Percentiles rank a stretch among this genome's conserved stretches.
Conservation (phyloP, 2,113 vertebrate genomes). For the Pterocles gutturalis region DNA sequence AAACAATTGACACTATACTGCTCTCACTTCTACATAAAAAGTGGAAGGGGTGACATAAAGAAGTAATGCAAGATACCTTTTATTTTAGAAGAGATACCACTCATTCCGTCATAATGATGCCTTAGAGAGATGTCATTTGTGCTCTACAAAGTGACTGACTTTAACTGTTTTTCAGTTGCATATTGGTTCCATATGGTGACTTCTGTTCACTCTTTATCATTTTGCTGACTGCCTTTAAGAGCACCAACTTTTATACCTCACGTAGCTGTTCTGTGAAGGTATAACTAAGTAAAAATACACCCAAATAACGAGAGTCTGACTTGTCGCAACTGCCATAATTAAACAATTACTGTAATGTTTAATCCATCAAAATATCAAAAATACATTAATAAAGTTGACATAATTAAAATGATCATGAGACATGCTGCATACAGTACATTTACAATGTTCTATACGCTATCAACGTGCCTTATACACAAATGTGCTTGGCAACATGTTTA, state of each 20-base stretch:
- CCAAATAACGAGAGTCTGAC: not conserved
- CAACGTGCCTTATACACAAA: not conserved
- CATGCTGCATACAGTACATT: not conserved
- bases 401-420: not conserved
- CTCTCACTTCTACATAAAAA: not conserved
- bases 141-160: not conserved
- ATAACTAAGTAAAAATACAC: not conserved
- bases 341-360: not conserved
- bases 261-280: not conserved
- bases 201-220: not conserved
- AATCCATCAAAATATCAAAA: not conserved
- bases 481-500: conserved; percentile 6
- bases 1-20: not conserved
- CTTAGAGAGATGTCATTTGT: not conserved
- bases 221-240: not conserved
- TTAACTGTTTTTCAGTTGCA: not conserved
- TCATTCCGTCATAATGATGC: not conserved
- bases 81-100: not conserved
- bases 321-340: not conserved
- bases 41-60: not conserved
- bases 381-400: not conserved
- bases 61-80: not conserved
- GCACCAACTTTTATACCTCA: not conserved
- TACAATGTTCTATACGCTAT: not conserved
- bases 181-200: not conserved